These are phyloP conservation scores for Psilanteris sp. DNA, from an alignment of 1,140 invertebrate species.

Conservation along the genomic window DNA sequence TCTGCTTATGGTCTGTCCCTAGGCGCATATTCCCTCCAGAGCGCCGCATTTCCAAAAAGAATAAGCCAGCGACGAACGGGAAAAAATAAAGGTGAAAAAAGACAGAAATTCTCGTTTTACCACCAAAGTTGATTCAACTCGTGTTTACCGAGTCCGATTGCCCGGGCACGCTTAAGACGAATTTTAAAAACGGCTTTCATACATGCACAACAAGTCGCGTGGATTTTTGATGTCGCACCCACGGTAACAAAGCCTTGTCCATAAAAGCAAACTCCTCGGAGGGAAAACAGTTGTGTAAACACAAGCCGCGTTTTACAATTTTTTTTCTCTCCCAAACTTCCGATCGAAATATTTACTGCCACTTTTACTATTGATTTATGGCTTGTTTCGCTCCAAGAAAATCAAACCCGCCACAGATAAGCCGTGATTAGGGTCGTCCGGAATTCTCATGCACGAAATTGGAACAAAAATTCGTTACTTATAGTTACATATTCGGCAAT, in stretches of 20 bases:
- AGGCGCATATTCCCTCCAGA: constrained; percentile 32
- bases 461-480: constrained; percentile 9
- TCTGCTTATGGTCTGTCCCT: constrained; percentile 45
- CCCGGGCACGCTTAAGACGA: constrained; percentile 19
- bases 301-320: constrained; percentile 45
- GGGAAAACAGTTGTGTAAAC: constrained; percentile 59
- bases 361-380: constrained; percentile 47
- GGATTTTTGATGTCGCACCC: constrained; percentile 49
- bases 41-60: constrained; percentile 26
- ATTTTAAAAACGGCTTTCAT: constrained; percentile 43
- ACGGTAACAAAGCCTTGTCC: constrained; percentile 25
- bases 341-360: constrained; percentile 48
- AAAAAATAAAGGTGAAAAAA: constrained; percentile 3
- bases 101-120: constrained; percentile 41
- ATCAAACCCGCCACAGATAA: constrained; percentile 30
- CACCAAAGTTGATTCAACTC: constrained; percentile 59
- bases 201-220: constrained; percentile 34
- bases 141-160: constrained; percentile 43
- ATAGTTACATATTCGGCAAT: too few relatives aligned
- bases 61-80: background rate
- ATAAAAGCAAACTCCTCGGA: constrained; percentile 44
- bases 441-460: constrained; percentile 6
- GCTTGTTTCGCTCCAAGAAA: constrained; percentile 6
- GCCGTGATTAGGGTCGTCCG: constrained; percentile 14
- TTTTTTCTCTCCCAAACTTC: constrained; percentile 29